A percentile compares a stretch with the other conserved stretches of the same genome.
phyloP scores from a whole-genome alignment of 1,140 invertebrate species.

The Nomia melanderi region DNA sequence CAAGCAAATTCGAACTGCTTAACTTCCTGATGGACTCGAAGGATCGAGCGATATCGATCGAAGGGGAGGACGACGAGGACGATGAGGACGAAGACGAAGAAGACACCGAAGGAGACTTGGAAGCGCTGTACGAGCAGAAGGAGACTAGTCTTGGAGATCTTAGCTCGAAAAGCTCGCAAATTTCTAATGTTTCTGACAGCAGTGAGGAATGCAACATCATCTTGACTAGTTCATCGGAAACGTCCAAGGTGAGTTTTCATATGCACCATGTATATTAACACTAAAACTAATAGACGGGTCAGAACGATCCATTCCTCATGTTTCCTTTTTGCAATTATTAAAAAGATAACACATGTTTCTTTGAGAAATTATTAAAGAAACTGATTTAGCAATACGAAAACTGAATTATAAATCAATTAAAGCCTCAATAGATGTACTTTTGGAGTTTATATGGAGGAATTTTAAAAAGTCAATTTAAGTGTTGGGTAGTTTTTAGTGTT shows the following conservation, averaged over 20 bases:
- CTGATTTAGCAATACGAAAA: too few relatives aligned
- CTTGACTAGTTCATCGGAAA: slow-evolving; percentile 74
- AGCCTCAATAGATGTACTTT: too few relatives aligned
- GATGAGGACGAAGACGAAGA: slow-evolving; percentile 76
- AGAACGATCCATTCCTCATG: too few relatives aligned
- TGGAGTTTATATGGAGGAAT: too few relatives aligned
- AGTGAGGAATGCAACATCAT: slow-evolving; percentile 82
- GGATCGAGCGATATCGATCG: slow-evolving; percentile 83
- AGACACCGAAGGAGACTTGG: slow-evolving; percentile 77
- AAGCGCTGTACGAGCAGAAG: slow-evolving; percentile 79
- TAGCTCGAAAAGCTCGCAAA: slow-evolving; percentile 82
- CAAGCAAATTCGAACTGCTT: slow-evolving; percentile 93
- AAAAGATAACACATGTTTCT: too few relatives aligned
- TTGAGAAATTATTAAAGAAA: too few relatives aligned
- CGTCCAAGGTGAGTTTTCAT: slow-evolving; percentile 69
- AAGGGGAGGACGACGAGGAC: slow-evolving; percentile 75
- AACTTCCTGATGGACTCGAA: slow-evolving; percentile 90
- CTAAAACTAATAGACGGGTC: too few relatives aligned
- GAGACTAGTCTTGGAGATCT: slow-evolving; percentile 79
- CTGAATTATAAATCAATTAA: too few relatives aligned
- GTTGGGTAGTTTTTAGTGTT: too few relatives aligned
- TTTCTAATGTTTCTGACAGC: slow-evolving; percentile 83
- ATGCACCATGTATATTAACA: too few relatives aligned
- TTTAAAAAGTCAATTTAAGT: too few relatives aligned
- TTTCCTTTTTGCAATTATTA: too few relatives aligned